Percentiles rank a stretch among this genome's conserved stretches.
phyloP scores from a whole-genome alignment of 2,797 vertebrate species.

The Capromys pilorides region DNA sequence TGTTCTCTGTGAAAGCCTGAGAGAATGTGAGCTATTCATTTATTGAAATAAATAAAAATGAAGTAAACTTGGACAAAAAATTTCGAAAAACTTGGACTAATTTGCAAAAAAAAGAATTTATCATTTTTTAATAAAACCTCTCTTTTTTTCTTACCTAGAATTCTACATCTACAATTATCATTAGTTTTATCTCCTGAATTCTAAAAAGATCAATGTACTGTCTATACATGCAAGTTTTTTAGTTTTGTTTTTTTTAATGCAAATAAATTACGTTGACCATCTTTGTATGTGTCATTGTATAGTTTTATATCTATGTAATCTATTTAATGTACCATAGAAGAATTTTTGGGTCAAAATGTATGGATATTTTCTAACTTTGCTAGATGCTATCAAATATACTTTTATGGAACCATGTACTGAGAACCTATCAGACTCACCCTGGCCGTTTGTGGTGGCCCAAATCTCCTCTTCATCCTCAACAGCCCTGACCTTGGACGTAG shows the following conservation, averaged over 20 bases:
- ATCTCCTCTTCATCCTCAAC: not conserved
- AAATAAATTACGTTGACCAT: not conserved
- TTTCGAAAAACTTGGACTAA: not conserved
- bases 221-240: not conserved
- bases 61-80: not conserved
- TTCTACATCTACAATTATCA: not conserved
- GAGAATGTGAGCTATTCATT: no score
- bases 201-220: not conserved
- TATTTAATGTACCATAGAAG: not conserved
- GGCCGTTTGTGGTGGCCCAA: not conserved
- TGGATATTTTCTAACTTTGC: not conserved
- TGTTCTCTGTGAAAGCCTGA: no score
- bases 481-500: not conserved
- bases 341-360: conserved; percentile 16
- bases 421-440: not conserved
- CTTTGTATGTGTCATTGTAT: not conserved
- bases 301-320: not conserved
- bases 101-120: not conserved
- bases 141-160: not conserved
- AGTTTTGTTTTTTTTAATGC: not conserved
- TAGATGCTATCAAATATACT: not conserved
- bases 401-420: not conserved
- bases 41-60: not conserved
- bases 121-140: not conserved
- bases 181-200: not conserved